These are phyloP conservation scores for Halictus rubicundus DNA, from an alignment of 1,140 invertebrate species.

Conservation along the genomic window DNA sequence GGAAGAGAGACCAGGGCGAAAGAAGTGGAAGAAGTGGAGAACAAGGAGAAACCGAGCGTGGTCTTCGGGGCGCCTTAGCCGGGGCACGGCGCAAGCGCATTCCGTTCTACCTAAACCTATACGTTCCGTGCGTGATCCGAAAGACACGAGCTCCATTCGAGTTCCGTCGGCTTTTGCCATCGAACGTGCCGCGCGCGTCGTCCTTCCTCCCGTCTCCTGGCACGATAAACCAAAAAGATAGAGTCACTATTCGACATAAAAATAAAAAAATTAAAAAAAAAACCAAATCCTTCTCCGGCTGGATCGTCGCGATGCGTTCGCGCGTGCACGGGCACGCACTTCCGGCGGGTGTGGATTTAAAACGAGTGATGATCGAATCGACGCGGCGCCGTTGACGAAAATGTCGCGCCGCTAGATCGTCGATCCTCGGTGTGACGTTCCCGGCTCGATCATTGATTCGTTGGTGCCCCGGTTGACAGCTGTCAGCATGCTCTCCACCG, in stretches of 20 bases:
- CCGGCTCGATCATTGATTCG: constrained; percentile 38
- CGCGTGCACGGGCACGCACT: not conserved
- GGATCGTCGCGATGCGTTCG: not conserved
- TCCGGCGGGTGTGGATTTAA: not conserved
- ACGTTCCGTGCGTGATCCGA: constrained; percentile 64
- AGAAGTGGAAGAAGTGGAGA: constrained; percentile 58
- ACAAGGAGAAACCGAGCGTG: constrained; percentile 60
- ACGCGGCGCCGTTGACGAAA: constrained; percentile 21
- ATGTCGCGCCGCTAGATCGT: constrained; percentile 35
- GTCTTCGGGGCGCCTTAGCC: constrained; percentile 62
- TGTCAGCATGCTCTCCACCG: constrained; percentile 65
- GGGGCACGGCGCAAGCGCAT: constrained; percentile 72
- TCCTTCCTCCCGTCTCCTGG: constrained; percentile 18
- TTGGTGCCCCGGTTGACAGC: constrained; percentile 41
- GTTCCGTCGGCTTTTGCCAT: constrained; percentile 64
- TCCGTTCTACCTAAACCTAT: constrained; percentile 60
- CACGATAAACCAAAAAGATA: no score
- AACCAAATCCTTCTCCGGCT: no score
- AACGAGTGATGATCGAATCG: constrained; percentile 18
- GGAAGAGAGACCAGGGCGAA: constrained; percentile 25
- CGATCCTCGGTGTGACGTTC: constrained; percentile 37
- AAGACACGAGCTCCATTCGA: constrained; percentile 70
- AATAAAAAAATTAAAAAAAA: not conserved
- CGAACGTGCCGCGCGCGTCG: constrained; percentile 45
- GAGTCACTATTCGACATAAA: not conserved